phyloP scores from a whole-genome alignment of 2,113 vertebrate species.

The Rousettus leschenaultii region DNA sequence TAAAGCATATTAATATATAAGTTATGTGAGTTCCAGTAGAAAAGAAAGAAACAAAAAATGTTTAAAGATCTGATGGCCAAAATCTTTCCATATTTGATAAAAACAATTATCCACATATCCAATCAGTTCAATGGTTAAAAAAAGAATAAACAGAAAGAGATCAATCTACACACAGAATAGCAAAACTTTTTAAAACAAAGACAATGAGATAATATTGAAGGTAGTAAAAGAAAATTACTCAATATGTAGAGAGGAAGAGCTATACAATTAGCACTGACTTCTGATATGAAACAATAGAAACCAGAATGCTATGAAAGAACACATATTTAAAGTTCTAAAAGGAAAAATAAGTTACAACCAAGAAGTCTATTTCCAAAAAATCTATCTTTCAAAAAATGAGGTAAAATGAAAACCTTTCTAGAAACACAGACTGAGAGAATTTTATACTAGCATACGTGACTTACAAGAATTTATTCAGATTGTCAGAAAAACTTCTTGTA shows the following conservation, averaged over 20 bases:
- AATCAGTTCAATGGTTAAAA: background rate
- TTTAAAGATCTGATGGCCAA: background rate
- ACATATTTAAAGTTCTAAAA: background rate
- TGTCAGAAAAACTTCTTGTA: background rate
- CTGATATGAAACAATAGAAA: background rate
- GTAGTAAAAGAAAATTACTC: background rate
- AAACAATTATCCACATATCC: background rate
- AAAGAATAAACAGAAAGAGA: background rate
- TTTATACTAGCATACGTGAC: background rate
- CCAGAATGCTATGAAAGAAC: background rate
- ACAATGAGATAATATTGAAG: background rate
- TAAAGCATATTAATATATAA: background rate
- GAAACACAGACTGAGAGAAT: background rate
- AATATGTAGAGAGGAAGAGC: fast-evolving
- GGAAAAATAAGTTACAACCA: background rate
- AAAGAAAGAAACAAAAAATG: background rate
- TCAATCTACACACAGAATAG: background rate
- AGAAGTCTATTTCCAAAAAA: background rate
- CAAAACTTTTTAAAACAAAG: background rate
- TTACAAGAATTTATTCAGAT: background rate
- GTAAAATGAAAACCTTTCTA: background rate
- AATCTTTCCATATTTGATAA: background rate
- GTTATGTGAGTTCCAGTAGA: background rate
- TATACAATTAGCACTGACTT: background rate
- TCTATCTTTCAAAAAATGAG: background rate